Base-by-base conservation (phyloP, 2,113 vertebrate species). In the Corydoras maculifer region DNA sequence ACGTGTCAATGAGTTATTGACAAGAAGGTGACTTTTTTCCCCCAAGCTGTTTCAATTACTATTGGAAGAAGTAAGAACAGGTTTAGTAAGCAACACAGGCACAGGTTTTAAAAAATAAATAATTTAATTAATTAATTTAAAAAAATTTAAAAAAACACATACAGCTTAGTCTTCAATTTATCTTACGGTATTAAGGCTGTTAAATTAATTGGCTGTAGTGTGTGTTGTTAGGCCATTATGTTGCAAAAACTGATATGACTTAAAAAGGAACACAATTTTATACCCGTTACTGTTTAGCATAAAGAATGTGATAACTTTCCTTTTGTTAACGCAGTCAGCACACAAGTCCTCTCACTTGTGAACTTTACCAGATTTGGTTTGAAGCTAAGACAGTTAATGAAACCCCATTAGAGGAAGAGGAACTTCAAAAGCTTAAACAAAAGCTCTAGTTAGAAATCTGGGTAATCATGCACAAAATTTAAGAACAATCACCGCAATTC, bases 391-490 rank as follows among this genome's bases (percentile, higher is more conserved):
- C 32, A 30, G 50, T 55, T 51, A 32, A 48, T 53, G 35, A 59
- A 64, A 49, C 15, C 25, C 9, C 6, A 70, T 29, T 73, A n/a
- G 3, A 7, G 48, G 29, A 70, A 55, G 58, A 48, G 59, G 62
- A 77, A 70, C 67, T 74, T 68, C 7, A 57, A 65, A 30, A 18
- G 49, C 15, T 11, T 62, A 9, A 74, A 51, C 51, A 29, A 43
- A 74, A 70, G 32, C 53, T 59, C 58, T 60, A 12, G 49, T 66
- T 69, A 73, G n/a, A 70, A 69, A 57, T 77, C 67, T 58, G 32
- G 63, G 59, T 62, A 67, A 58, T 71, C 72, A 67, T 69, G 58
- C 69, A 74, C 58, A 74, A 65, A 67, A 58, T 30, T 60, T 32
- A 53, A 58, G n/a, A 53, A 53, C 9, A 3, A 14, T 14, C 51